Conservation (phyloP, 1,140 invertebrate species). For the Dendroctonus ponderosae region DNA sequence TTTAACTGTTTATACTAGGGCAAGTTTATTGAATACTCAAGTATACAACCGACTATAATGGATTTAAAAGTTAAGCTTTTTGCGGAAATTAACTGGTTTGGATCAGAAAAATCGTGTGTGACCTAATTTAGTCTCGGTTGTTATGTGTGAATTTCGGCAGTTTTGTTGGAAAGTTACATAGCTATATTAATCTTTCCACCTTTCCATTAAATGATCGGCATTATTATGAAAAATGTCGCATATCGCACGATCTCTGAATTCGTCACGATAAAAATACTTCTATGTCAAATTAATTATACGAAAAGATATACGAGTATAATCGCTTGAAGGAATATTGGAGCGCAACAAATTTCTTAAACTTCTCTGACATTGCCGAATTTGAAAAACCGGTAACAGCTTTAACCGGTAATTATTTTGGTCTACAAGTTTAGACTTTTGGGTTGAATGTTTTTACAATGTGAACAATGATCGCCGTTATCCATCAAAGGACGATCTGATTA, state of each 20-base stretch:
- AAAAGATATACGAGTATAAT: conserved; percentile 12
- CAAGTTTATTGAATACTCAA: no score
- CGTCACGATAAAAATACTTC: conserved; percentile 4
- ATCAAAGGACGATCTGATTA: background rate
- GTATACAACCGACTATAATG: no score
- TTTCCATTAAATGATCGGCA: background rate
- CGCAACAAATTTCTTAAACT: conserved; percentile 7
- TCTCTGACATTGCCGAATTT: no score
- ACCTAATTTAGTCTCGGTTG: no score
- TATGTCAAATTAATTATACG: conserved; percentile 5
- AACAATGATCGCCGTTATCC: no score
- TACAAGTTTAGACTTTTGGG: background rate
- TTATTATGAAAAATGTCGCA: background rate
- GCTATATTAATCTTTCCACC: no score
- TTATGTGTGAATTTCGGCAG: no score
- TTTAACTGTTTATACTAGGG: background rate
- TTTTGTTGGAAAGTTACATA: no score
- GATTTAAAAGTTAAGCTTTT: no score
- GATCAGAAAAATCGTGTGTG: no score
- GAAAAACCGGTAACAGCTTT: background rate
- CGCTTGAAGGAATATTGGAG: conserved; percentile 3
- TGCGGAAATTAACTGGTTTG: no score
- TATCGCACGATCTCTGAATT: conserved; percentile 12
- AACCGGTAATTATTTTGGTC: background rate
- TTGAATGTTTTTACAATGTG: no score